These are phyloP conservation scores for Tyrannus savana DNA, from an alignment of 2,113 vertebrate species.

Conservation along the genomic window DNA sequence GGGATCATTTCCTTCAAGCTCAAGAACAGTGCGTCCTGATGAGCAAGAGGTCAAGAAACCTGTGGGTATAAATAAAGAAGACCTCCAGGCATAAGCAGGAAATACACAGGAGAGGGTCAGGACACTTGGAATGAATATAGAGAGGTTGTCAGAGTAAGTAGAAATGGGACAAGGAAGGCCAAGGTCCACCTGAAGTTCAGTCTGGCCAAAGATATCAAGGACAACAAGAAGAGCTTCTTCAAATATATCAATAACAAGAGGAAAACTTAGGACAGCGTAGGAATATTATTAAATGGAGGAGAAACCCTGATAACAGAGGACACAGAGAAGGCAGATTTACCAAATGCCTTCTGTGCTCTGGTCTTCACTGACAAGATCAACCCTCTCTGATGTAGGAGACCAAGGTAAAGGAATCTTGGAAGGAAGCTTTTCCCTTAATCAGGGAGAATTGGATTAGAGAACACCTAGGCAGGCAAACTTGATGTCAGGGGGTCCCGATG, in stretches of 20 bases:
- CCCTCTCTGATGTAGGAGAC: too few relatives aligned
- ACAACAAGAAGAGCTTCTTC: neutral
- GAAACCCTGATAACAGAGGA: neutral
- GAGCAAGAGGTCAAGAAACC: neutral
- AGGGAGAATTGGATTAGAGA: too few relatives aligned
- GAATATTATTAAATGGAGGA: neutral
- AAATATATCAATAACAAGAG: neutral
- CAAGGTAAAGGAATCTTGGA: too few relatives aligned
- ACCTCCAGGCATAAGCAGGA: neutral
- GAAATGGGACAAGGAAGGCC: neutral
- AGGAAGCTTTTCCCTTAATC: too few relatives aligned
- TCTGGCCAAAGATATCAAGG: neutral
- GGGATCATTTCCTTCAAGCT: neutral
- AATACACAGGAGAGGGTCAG: neutral
- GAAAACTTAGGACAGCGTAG: neutral
- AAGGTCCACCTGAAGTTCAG: neutral
- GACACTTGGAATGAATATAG: neutral
- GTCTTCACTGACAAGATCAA: neutral
- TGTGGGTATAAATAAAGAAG: neutral
- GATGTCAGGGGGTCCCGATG: too few relatives aligned
- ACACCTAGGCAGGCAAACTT: too few relatives aligned
- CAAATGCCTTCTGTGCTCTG: too few relatives aligned
- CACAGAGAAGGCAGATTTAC: neutral
- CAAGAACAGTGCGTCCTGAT: neutral
- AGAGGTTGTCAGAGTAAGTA: neutral